Conservation (phyloP, 2,888 invertebrate genomes). For the Ypsolopha scabrella region DNA sequence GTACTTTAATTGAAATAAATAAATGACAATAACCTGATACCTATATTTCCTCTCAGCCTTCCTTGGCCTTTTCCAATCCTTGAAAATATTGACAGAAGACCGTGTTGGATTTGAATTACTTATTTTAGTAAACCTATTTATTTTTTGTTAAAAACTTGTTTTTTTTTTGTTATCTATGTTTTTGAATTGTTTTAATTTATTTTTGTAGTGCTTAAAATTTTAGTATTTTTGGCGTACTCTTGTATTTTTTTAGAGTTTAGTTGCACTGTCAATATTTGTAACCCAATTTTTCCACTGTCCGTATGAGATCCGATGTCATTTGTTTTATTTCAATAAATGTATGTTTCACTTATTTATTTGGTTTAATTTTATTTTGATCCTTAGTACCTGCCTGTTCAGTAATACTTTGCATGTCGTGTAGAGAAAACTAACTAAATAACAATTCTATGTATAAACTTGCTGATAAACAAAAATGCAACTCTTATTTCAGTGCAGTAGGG, state of each 20-base stretch:
- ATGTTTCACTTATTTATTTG: conserved; percentile 40
- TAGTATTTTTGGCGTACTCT: conserved; percentile 12
- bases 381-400: not conserved
- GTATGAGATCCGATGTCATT: conserved; percentile 57
- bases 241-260: conserved; percentile 53
- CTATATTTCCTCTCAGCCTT: conserved; percentile 17
- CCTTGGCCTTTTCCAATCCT: conserved; percentile 23
- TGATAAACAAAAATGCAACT: no score
- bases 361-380: conserved; percentile 25
- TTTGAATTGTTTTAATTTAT: conserved; percentile 62
- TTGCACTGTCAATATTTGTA: conserved; percentile 65
- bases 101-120: conserved; percentile 61
- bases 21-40: conserved; percentile 48
- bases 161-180: conserved; percentile 65
- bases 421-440: no score
- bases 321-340: conserved; percentile 69
- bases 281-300: conserved; percentile 55
- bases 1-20: conserved; percentile 61
- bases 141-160: conserved; percentile 58
- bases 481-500: no score
- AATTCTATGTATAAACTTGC: no score
- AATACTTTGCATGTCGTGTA: no score
- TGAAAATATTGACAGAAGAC: conserved; percentile 67
- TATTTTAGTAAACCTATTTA: conserved; percentile 59
- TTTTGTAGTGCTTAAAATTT: conserved; percentile 20